Evolutionary conservation across 2,888 invertebrate genomes (phyloP), one percentile per base, ranked within the genome.

Genomic region (Drosophila maculinotata): DNA sequence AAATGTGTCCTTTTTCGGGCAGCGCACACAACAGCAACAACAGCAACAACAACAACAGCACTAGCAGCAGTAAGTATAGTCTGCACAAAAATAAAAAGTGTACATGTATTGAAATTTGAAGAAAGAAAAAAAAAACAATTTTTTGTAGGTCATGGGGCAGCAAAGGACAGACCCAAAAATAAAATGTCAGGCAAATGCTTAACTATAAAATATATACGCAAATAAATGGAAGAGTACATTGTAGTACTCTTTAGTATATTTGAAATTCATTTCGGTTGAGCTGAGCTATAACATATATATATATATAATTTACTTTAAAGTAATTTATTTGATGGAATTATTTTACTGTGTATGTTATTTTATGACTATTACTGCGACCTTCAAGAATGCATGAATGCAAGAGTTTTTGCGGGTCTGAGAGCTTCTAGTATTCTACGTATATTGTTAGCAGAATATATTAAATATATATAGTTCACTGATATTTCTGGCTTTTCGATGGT

Each of bases 1-100:
- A 73, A 73, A 54, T 66, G 69, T 69, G 63, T 58, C 53, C 49
- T 42, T 63, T 51, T 33, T 49, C 47, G 36, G 65, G 26, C 28
- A 52, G 28, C 44, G 14, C 59, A 67, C 59, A 60, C 30, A 33
- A 41, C 30, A 25, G 23, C 15, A 26, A 45, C 44, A 52, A 28
- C 38, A 26, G 49, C 15, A 15, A 14, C 8, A 25, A 23, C 28
- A 7, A 57, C n/a, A n/a, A n/a, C n/a, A n/a, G n/a, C n/a, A n/a
- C n/a, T n/a, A n/a, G n/a, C n/a, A n/a, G n/a, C n/a, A n/a, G n/a
- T n/a, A n/a, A n/a, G 20, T n/a, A 17, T 10, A 20, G 30, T 17
- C 4, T n/a, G 31, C 17, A 28, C 28, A 28, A 45, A 39, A 39
- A 31, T 15, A 36, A 30, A 35, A 60, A 47, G 45, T 64, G 42